Conservation (phyloP, 2,797 vertebrate genomes). For the Rousettus madagascariensis region DNA sequence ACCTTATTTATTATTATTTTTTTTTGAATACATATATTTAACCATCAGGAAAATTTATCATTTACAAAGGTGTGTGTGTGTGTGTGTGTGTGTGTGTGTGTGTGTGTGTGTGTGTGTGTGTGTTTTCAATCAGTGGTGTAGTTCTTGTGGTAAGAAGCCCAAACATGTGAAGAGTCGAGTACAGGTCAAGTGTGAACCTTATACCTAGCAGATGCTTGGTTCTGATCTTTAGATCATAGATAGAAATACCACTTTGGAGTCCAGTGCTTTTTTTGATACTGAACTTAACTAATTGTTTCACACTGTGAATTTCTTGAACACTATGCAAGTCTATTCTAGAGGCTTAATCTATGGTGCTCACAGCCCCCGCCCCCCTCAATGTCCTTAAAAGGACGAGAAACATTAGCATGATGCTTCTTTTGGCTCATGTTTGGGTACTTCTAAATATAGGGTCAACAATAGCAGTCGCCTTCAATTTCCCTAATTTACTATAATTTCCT, state of each 20-base stretch:
- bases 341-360: background rate
- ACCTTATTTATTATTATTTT: background rate
- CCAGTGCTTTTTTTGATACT: background rate
- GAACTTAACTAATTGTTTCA: background rate
- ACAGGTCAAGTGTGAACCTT: background rate
- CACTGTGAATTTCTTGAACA: background rate
- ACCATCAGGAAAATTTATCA: background rate
- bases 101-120: background rate
- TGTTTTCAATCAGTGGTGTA: background rate
- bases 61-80: background rate
- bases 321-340: background rate
- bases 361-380: background rate
- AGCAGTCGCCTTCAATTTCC: constrained; percentile 52
- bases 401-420: background rate
- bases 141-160: background rate
- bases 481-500: constrained; percentile 61
- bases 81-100: background rate
- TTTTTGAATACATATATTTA: background rate
- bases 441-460: background rate
- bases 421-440: background rate
- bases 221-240: background rate
- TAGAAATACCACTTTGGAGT: background rate
- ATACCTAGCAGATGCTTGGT: background rate
- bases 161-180: background rate
- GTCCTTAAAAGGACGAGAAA: constrained; percentile 1